These are phyloP conservation scores for Masticophis lateralis DNA, from an alignment of 2,797 vertebrate genomes.

Conservation along the genomic window DNA sequence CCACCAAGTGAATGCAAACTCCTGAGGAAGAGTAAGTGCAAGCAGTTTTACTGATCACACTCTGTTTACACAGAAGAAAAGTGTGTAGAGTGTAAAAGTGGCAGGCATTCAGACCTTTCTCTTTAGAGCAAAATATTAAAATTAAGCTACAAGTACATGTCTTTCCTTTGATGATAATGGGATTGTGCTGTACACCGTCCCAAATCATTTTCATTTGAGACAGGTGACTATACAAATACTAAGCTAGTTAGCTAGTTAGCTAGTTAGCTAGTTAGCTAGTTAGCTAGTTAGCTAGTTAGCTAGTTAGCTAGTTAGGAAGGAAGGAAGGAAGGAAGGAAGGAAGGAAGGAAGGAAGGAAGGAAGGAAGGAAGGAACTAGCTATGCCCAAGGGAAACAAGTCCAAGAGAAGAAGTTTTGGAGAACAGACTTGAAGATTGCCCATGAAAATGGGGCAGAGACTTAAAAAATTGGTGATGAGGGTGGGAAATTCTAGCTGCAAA, in stretches of 20 bases:
- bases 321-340: no score
- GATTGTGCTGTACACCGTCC: not conserved
- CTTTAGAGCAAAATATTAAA: not conserved
- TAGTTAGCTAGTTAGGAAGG: no score
- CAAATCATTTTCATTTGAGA: not conserved
- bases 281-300: no score
- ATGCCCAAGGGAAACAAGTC: not conserved
- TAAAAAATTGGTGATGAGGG: not conserved
- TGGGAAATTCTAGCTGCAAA: not conserved
- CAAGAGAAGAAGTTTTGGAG: not conserved
- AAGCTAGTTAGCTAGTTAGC: no score
- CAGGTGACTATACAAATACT: not conserved
- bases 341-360: no score
- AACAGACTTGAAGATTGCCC: not conserved
- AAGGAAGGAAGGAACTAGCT: not conserved
- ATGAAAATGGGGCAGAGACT: not conserved
- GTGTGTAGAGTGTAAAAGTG: not conserved
- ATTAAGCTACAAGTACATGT: not conserved
- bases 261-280: no score
- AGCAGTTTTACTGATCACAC: constrained; percentile 6
- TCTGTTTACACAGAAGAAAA: not conserved
- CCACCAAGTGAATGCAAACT: not conserved
- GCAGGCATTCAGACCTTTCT: not conserved
- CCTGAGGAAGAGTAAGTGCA: constrained; percentile 12
- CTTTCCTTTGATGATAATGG: not conserved